Percentiles rank a stretch among this genome's conserved stretches.
Evolutionary conservation across 2,113 vertebrate genomes (phyloP).

Genomic region (Saccopteryx bilineata): DNA sequence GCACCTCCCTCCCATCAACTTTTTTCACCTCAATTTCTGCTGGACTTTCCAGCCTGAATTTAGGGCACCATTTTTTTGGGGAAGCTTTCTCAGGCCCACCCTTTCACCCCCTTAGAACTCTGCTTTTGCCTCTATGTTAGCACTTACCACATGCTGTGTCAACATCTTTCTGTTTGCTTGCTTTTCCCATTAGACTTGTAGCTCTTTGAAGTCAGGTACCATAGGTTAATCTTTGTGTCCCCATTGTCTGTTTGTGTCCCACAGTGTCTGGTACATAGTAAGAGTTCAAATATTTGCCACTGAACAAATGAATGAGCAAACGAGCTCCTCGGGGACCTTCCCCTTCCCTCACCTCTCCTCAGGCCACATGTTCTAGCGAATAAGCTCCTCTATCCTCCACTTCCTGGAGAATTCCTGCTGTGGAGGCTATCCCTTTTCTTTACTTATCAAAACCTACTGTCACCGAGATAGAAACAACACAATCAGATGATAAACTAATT

Average conservation of each 20-base stretch:
- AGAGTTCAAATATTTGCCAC: slow-evolving; percentile 59
- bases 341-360: slow-evolving; percentile 9
- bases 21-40: slow-evolving; percentile 62
- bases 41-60: slow-evolving; percentile 61
- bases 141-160: slow-evolving; percentile 27
- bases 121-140: not conserved
- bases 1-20: slow-evolving; percentile 3
- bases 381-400: not conserved
- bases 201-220: slow-evolving; percentile 54
- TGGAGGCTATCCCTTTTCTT: not conserved
- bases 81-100: slow-evolving; percentile 13
- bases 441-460: slow-evolving; percentile 28
- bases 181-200: slow-evolving; percentile 14
- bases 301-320: slow-evolving; percentile 35
- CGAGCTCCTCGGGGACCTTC: not conserved
- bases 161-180: slow-evolving; percentile 49
- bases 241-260: slow-evolving; percentile 1
- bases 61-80: slow-evolving; percentile 44
- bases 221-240: slow-evolving; percentile 39
- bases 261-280: slow-evolving; percentile 5
- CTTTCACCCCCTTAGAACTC: slow-evolving; percentile 19
- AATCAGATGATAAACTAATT: slow-evolving; percentile 46
- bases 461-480: slow-evolving; percentile 27
- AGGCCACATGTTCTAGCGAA: not conserved
- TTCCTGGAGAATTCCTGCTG: not conserved